These are phyloP conservation scores for Leptura quadrifasciata DNA, from an alignment of 2,888 invertebrate species.

Conservation along the genomic window DNA sequence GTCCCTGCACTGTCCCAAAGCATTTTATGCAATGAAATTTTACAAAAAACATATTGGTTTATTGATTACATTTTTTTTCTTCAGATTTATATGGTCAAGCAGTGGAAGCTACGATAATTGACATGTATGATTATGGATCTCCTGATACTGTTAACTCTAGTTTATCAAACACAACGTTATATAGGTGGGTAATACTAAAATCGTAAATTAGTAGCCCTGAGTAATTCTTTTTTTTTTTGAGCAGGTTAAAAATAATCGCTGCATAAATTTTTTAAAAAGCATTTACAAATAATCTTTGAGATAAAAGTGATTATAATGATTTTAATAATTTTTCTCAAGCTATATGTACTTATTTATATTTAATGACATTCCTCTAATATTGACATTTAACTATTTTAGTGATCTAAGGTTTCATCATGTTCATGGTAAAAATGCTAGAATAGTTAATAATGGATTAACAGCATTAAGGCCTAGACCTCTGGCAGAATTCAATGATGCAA, in stretches of 20 bases:
- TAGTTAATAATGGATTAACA: slow-evolving; percentile 89
- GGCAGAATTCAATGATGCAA: slow-evolving; percentile 96
- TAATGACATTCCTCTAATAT: neutral
- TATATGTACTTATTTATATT: too few relatives aligned
- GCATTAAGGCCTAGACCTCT: slow-evolving; percentile 91
- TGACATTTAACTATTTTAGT: slow-evolving; percentile 70
- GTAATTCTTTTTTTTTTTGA: neutral
- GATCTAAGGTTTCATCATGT: slow-evolving; percentile 92
- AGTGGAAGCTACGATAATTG: slow-evolving; percentile 92
- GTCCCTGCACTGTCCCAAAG: too few relatives aligned
- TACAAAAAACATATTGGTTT: neutral
- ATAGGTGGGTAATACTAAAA: slow-evolving; percentile 73
- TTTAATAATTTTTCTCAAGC: too few relatives aligned
- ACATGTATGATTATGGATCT: slow-evolving; percentile 82
- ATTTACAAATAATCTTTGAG: too few relatives aligned
- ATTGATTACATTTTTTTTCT: slow-evolving; percentile 41
- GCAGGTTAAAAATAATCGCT: too few relatives aligned
- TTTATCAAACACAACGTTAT: slow-evolving; percentile 84
- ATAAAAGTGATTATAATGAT: too few relatives aligned
- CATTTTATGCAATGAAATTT: too few relatives aligned
- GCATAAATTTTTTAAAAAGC: too few relatives aligned
- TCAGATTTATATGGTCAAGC: slow-evolving; percentile 94
- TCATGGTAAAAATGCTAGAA: slow-evolving; percentile 91
- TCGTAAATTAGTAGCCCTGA: neutral
- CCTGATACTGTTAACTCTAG: slow-evolving; percentile 85